Evolutionary conservation across 2,888 invertebrate genomes (phyloP).

Genomic region (Tiliacea citrago): DNA sequence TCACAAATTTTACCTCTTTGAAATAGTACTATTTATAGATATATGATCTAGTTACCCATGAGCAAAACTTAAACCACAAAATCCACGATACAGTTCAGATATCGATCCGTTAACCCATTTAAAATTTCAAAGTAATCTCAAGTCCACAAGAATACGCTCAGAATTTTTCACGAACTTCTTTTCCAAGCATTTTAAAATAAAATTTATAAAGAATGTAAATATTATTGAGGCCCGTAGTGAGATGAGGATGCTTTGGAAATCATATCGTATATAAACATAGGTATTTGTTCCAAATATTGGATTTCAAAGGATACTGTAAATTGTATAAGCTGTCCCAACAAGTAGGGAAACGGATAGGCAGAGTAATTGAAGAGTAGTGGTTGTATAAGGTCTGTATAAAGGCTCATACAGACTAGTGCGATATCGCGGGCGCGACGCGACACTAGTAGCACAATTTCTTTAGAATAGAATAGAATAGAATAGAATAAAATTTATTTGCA

Average conservation of each 20-base stretch:
- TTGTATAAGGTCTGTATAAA: background rate
- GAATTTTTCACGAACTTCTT: slow-evolving; percentile 21
- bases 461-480: too few species aligned
- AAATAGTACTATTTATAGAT: too few species aligned
- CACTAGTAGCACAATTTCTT: too few species aligned
- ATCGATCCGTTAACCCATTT: slow-evolving; percentile 21
- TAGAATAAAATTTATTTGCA: too few species aligned
- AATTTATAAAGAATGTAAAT: slow-evolving; percentile 39
- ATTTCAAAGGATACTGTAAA: slow-evolving; percentile 2
- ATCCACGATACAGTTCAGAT: background rate
- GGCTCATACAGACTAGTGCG: too few species aligned
- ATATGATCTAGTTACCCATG: too few species aligned
- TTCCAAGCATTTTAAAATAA: slow-evolving; percentile 33
- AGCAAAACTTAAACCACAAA: background rate
- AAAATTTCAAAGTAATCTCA: slow-evolving; percentile 23
- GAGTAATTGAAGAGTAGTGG: too few species aligned
- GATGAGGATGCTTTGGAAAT: slow-evolving; percentile 25
- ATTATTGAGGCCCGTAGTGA: slow-evolving; percentile 31
- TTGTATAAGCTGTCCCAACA: background rate
- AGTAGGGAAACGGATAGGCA: too few species aligned
- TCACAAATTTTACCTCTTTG: too few species aligned
- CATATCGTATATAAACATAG: slow-evolving; percentile 33
- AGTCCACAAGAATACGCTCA: slow-evolving; percentile 3
- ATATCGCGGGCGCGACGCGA: too few species aligned
- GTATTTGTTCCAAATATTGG: slow-evolving; percentile 21